These are phyloP conservation scores for Chloroclysta siterata DNA, from an alignment of 2,888 invertebrate genomes.

Conservation along the genomic window DNA sequence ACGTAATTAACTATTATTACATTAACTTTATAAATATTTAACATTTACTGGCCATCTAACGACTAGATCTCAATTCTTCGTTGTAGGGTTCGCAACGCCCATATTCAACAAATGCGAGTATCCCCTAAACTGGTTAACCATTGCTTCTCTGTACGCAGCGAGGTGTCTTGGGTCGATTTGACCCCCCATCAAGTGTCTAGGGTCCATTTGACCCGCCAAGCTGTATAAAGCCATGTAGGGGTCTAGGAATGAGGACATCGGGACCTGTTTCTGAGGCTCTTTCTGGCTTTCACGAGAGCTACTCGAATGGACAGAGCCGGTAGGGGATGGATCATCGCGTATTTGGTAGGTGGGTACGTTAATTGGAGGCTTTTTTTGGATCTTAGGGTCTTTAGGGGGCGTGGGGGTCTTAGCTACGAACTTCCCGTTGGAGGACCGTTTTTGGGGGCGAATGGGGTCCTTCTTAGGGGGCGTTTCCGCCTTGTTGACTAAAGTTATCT, in stretches of 20 bases:
- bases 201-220: slow-evolving; percentile 72
- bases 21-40: not conserved
- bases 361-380: slow-evolving; percentile 59
- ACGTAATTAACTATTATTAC: too few relatives aligned
- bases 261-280: slow-evolving; percentile 39
- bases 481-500: slow-evolving; percentile 88
- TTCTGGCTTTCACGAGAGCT: slow-evolving; percentile 55
- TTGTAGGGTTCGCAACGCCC: slow-evolving; percentile 70
- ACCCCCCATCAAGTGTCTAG: slow-evolving; percentile 65
- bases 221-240: slow-evolving; percentile 77
- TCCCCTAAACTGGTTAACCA: slow-evolving; percentile 69
- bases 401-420: slow-evolving; percentile 79
- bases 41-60: slow-evolving; percentile 1
- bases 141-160: slow-evolving; percentile 73
- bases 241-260: slow-evolving; percentile 63
- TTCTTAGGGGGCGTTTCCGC: slow-evolving; percentile 60
- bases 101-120: slow-evolving; percentile 68
- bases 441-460: slow-evolving; percentile 65
- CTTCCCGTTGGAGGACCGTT: slow-evolving; percentile 83
- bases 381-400: slow-evolving; percentile 65
- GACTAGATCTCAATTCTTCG: slow-evolving; percentile 65
- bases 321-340: slow-evolving; percentile 62
- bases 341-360: slow-evolving; percentile 73
- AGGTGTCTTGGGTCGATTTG: slow-evolving; percentile 74
- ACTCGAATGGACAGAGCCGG: slow-evolving; percentile 50